Evolutionary conservation across 2,113 vertebrate species (phyloP), one percentile per base, ranked within the genome.

Genomic region (Scytalopus superciliaris): DNA sequence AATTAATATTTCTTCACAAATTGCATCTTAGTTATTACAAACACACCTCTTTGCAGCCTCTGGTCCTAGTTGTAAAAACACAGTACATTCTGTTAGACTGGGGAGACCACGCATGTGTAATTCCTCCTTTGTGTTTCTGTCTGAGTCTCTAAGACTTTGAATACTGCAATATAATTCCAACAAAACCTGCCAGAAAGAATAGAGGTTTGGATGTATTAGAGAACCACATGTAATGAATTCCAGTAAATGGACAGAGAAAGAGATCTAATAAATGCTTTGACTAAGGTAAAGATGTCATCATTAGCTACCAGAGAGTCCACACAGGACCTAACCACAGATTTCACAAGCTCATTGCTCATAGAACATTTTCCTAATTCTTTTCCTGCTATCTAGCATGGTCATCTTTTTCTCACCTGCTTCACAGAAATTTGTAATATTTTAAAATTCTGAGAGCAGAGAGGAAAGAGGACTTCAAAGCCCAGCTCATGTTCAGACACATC

Each of bases 401-500:
- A 91, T 75, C 75, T 96, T 77, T 84, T 80, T 30, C 33, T 60
- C 9, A 72, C 14, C 31, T 60, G 19, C 64, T 72, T 86, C 59
- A 80, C 44, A 94, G 68, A 93, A 90, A 84, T 75, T 45, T 4
- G 2, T n/a, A 90, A 63, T 52, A 91, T 74, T 88, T 70, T 21
- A 47, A 63, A 55, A 76, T 70, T 88, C 91, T 90, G 19, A 68
- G 86, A 76, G 55, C 22, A 84, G 50, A 74, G 21, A 89, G 30
- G 15, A 90, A 79, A 94, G 37, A 87, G 19, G 17, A 82, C 62
- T 93, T 96, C 82, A 96, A 95, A 96, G 73, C 19, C 42, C 23
- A 64, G 24, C 4, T 95, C 30, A 0, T 93, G 89, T 90, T 88
- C 87, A 93, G 92, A 77, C 72, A 62, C 44, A 84, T 81, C n/a